Percentiles rank a stretch among this genome's conserved stretches.
Evolutionary conservation across 2,797 vertebrate species (phyloP).

Genomic region (Serranus cabrilla): DNA sequence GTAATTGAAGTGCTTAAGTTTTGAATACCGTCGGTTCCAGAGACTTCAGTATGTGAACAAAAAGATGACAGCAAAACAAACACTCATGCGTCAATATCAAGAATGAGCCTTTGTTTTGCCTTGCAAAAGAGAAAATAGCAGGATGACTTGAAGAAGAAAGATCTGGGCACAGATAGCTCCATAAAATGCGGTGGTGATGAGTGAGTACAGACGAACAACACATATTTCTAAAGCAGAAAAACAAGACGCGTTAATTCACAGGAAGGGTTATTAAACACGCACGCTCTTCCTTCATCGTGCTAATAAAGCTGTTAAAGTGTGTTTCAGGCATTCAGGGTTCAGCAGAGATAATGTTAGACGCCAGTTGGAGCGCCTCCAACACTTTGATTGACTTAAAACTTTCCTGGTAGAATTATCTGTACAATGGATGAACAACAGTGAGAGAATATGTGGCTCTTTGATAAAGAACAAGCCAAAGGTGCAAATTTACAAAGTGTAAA

Average conservation of each 20-base stretch:
- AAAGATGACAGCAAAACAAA: slow-evolving; percentile 56
- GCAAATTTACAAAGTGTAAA: not conserved
- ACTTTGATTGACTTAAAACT: slow-evolving; percentile 1
- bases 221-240: slow-evolving; percentile 13
- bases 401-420: not conserved
- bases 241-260: slow-evolving; percentile 21
- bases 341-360: not conserved
- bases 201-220: slow-evolving; percentile 33
- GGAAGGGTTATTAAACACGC: slow-evolving; percentile 21
- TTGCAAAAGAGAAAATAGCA: slow-evolving; percentile 31
- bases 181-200: slow-evolving; percentile 36
- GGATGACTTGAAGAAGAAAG: slow-evolving; percentile 31
- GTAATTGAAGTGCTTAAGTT: slow-evolving; percentile 62
- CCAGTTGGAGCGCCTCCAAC: slow-evolving; percentile 5
- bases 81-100: slow-evolving; percentile 42
- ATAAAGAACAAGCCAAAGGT: not conserved
- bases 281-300: not conserved
- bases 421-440: slow-evolving; percentile 3
- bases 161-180: slow-evolving; percentile 22
- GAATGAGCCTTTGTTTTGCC: slow-evolving; percentile 40
- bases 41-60: slow-evolving; percentile 42
- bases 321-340: not conserved
- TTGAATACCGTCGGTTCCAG: slow-evolving; percentile 46
- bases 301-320: not conserved
- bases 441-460: not conserved